These are phyloP conservation scores for Eristalinus aeneus DNA, from an alignment of 2,888 invertebrate species.

Conservation along the genomic window DNA sequence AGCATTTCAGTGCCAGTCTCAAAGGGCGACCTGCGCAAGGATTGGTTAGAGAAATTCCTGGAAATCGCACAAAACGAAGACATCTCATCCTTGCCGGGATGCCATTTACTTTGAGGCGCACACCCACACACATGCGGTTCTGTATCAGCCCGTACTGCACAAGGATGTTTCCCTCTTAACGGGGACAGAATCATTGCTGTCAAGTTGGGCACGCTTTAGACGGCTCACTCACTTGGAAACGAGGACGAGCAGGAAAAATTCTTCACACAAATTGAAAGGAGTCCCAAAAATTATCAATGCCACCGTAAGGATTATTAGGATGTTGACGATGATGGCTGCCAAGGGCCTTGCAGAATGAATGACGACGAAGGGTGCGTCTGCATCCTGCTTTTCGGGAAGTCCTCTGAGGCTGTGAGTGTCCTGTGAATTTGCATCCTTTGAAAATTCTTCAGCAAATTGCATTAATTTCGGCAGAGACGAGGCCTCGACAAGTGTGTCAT, in stretches of 20 bases:
- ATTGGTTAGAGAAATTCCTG: slow-evolving; percentile 43
- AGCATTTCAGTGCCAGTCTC: slow-evolving; percentile 38
- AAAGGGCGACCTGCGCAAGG: slow-evolving; percentile 38
- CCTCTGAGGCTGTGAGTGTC: background rate
- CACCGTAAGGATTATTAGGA: background rate
- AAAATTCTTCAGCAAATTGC: slow-evolving; percentile 51
- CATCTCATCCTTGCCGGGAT: slow-evolving; percentile 10
- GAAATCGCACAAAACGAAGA: slow-evolving; percentile 26
- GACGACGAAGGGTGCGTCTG: background rate
- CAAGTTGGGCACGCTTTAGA: slow-evolving; percentile 11
- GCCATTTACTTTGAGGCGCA: background rate
- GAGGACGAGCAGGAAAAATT: background rate
- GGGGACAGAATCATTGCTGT: background rate
- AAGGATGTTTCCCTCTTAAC: background rate
- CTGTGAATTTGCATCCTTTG: background rate
- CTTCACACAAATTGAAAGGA: background rate
- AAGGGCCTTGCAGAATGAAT: background rate
- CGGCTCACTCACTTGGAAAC: slow-evolving; percentile 29
- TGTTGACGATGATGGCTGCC: background rate
- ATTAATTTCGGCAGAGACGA: slow-evolving; percentile 21
- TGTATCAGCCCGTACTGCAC: background rate
- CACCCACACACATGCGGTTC: background rate
- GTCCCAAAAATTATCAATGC: background rate
- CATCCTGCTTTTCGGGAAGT: slow-evolving; percentile 9
- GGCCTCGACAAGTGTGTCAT: background rate